Percentiles rank a stretch among this genome's conserved stretches.
Evolutionary conservation across 2,113 vertebrate genomes (phyloP).

Genomic region (Amphiprion percula): DNA sequence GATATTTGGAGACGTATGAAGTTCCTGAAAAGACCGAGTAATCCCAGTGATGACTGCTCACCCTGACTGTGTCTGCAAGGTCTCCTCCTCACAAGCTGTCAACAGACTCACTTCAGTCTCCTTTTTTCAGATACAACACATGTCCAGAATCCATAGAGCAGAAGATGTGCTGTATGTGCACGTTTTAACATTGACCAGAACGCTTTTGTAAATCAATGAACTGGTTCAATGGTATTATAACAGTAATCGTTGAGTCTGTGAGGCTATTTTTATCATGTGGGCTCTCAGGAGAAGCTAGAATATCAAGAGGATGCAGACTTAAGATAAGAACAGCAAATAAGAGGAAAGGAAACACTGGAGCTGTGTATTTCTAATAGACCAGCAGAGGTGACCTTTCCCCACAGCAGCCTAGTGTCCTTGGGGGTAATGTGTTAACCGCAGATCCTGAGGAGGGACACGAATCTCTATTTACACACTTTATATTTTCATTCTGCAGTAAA

Average conservation of each 20-base stretch:
- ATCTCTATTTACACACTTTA: background rate
- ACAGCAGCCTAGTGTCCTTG: slow-evolving; percentile 38
- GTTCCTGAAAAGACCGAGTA: slow-evolving; percentile 31
- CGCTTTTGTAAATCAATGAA: slow-evolving; percentile 41
- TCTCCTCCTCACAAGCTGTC: slow-evolving; percentile 25
- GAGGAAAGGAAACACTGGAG: slow-evolving; percentile 38
- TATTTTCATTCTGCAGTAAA: slow-evolving; percentile 20
- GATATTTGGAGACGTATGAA: slow-evolving; percentile 31
- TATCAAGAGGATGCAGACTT: slow-evolving; percentile 43
- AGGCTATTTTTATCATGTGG: slow-evolving; percentile 41
- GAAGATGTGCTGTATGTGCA: background rate
- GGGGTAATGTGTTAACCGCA: slow-evolving; percentile 52
- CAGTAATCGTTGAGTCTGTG: slow-evolving; percentile 11
- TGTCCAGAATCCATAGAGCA: slow-evolving; percentile 18
- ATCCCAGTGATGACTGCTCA: slow-evolving; percentile 8
- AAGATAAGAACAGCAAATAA: slow-evolving; percentile 54
- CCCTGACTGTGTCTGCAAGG: slow-evolving; percentile 9
- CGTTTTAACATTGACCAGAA: slow-evolving; percentile 11
- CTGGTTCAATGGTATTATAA: background rate
- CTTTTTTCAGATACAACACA: slow-evolving; percentile 13
- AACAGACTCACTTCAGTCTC: slow-evolving; percentile 7
- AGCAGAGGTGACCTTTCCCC: slow-evolving; percentile 63
- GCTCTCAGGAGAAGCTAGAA: slow-evolving; percentile 26
- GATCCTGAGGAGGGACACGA: background rate
- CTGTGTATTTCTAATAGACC: slow-evolving; percentile 32